phyloP scores from a whole-genome alignment of 2,888 invertebrate genomes.

The Agrilus mali region DNA sequence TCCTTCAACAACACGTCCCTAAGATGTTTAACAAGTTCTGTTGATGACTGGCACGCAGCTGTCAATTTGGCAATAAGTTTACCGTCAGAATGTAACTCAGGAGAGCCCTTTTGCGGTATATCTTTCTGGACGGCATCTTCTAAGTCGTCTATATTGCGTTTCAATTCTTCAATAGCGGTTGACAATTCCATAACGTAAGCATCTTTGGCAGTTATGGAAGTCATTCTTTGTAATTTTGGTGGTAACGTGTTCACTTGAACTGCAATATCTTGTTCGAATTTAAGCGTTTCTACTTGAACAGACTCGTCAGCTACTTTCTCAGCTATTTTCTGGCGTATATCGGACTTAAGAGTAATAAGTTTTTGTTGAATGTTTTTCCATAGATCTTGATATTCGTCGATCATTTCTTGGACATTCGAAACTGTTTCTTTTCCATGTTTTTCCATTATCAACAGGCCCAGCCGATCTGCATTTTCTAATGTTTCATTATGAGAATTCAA shows the following conservation, averaged over 20 bases:
- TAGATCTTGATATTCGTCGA: slow-evolving; percentile 51
- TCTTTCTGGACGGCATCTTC: slow-evolving; percentile 50
- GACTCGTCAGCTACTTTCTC: slow-evolving; percentile 40
- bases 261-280: slow-evolving; percentile 62
- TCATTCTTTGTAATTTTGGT: slow-evolving; percentile 42
- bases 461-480: slow-evolving; percentile 44
- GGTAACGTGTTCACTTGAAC: slow-evolving; percentile 74
- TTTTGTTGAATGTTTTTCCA: slow-evolving; percentile 48
- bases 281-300: slow-evolving; percentile 60
- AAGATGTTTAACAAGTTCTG: slow-evolving; percentile 72
- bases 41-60: slow-evolving; percentile 64
- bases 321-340: slow-evolving; percentile 27
- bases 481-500: slow-evolving; percentile 38
- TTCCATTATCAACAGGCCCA: slow-evolving; percentile 47
- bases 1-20: slow-evolving; percentile 62
- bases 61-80: slow-evolving; percentile 64
- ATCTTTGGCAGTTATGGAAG: slow-evolving; percentile 67
- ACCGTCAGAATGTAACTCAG: slow-evolving; percentile 48
- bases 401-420: slow-evolving; percentile 42
- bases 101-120: slow-evolving; percentile 38
- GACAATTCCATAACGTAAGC: slow-evolving; percentile 67
- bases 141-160: slow-evolving; percentile 50
- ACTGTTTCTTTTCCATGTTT: slow-evolving; percentile 44
- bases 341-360: slow-evolving; percentile 35
- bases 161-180: slow-evolving; percentile 60